A percentile compares a stretch with the other conserved stretches of the same genome.
Evolutionary conservation across 2,797 vertebrate species (phyloP).

Genomic region (Streptopelia turtur): DNA sequence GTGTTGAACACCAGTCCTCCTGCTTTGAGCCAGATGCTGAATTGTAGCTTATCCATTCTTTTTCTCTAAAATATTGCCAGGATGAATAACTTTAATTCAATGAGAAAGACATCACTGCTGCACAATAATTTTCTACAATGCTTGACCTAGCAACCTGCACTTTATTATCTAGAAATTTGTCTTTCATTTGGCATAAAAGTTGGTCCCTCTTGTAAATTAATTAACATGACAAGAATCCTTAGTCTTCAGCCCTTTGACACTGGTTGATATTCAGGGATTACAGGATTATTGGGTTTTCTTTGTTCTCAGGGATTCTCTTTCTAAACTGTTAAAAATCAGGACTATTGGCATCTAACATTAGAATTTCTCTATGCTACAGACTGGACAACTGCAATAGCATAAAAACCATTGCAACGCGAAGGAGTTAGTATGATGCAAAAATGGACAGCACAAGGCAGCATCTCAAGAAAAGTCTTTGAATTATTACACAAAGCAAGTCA

Average conservation of each 20-base stretch:
- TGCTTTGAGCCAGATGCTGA: background rate
- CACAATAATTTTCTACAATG: background rate
- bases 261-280: background rate
- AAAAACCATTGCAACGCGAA: background rate
- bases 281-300: constrained; percentile 4
- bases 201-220: constrained; percentile 2
- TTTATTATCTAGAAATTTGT: background rate
- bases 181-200: background rate
- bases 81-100: background rate
- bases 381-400: accelerated
- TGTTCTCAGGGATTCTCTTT: constrained; percentile 7
- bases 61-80: background rate
- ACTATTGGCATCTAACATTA: background rate
- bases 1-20: background rate
- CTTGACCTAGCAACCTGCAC: background rate
- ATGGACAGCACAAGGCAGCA: background rate
- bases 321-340: background rate
- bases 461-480: background rate
- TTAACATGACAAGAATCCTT: constrained; percentile 5
- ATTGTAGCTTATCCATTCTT: background rate
- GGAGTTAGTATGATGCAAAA: background rate
- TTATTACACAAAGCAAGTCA: background rate
- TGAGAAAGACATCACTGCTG: background rate
- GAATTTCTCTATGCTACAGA: background rate
- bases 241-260: background rate